Evolutionary conservation across 2,888 invertebrate species (phyloP).

Genomic region (Unio pictorum): DNA sequence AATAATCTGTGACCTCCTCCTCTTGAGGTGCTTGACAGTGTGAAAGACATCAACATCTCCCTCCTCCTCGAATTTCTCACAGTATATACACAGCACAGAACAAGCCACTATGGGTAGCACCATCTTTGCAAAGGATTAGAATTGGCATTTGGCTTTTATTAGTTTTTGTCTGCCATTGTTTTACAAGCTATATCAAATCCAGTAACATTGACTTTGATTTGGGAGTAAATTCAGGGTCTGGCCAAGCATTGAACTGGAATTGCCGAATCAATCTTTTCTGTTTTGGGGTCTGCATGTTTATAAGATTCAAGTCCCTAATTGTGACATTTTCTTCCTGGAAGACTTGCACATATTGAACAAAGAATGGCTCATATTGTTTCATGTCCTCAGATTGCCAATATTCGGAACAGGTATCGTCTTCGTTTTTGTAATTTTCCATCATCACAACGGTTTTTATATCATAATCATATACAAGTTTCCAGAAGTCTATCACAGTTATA

Average conservation of each 20-base stretch:
- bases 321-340: slow-evolving; percentile 60
- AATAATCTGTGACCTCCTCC: slow-evolving; percentile 60
- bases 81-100: slow-evolving; percentile 57
- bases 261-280: slow-evolving; percentile 56
- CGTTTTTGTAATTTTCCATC: slow-evolving; percentile 62
- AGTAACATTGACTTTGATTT: slow-evolving; percentile 63
- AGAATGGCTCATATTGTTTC: slow-evolving; percentile 61
- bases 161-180: slow-evolving; percentile 56
- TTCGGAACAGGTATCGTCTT: slow-evolving; percentile 64
- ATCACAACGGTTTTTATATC: slow-evolving; percentile 63
- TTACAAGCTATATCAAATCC: slow-evolving; percentile 61
- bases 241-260: slow-evolving; percentile 68
- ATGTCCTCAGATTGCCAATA: slow-evolving; percentile 61
- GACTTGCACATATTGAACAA: slow-evolving; percentile 53
- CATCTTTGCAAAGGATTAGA: slow-evolving; percentile 67
- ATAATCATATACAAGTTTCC: slow-evolving; percentile 69
- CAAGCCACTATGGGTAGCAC: slow-evolving; percentile 67
- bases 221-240: slow-evolving; percentile 58
- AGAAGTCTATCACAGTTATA: slow-evolving; percentile 68
- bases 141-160: slow-evolving; percentile 51
- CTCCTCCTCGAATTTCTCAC: slow-evolving; percentile 64
- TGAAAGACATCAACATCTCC: slow-evolving; percentile 67
- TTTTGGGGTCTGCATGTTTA: slow-evolving; percentile 43
- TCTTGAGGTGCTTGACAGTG: slow-evolving; percentile 67
- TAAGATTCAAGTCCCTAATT: slow-evolving; percentile 55